Conservation (phyloP, 2,113 vertebrate species). For the Podarcis cretensis region DNA sequence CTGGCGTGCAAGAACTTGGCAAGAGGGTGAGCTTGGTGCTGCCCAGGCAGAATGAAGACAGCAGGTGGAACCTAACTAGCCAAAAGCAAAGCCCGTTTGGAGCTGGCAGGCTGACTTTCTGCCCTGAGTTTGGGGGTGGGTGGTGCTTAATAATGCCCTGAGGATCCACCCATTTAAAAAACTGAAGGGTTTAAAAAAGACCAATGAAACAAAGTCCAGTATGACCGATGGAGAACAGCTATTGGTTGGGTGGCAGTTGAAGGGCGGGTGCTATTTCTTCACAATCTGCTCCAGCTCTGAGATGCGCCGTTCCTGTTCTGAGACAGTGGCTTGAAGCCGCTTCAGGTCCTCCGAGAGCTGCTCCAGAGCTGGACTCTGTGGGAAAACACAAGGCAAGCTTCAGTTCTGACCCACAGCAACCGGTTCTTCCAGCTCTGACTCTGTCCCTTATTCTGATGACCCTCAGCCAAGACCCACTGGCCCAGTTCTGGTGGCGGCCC, state of each 20-base stretch:
- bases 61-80: background rate
- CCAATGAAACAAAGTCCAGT: background rate
- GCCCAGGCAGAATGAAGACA: background rate
- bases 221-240: background rate
- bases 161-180: constrained; percentile 21
- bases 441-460: no score
- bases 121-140: constrained; percentile 15
- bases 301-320: constrained; percentile 76
- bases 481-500: background rate
- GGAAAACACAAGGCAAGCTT: background rate
- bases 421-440: constrained; percentile 62
- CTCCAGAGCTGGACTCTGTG: constrained; percentile 55
- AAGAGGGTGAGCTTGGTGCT: no score
- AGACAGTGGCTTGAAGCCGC: constrained; percentile 72
- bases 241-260: background rate
- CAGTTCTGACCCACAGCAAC: background rate
- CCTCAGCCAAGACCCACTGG: background rate
- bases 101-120: background rate
- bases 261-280: background rate
- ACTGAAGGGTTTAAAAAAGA: background rate
- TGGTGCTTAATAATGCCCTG: constrained; percentile 33
- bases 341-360: constrained; percentile 62
- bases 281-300: constrained; percentile 70
- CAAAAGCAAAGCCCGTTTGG: background rate
- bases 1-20: background rate